These are phyloP conservation scores for Chamaea fasciata DNA, from an alignment of 2,113 vertebrate genomes.

Conservation along the genomic window DNA sequence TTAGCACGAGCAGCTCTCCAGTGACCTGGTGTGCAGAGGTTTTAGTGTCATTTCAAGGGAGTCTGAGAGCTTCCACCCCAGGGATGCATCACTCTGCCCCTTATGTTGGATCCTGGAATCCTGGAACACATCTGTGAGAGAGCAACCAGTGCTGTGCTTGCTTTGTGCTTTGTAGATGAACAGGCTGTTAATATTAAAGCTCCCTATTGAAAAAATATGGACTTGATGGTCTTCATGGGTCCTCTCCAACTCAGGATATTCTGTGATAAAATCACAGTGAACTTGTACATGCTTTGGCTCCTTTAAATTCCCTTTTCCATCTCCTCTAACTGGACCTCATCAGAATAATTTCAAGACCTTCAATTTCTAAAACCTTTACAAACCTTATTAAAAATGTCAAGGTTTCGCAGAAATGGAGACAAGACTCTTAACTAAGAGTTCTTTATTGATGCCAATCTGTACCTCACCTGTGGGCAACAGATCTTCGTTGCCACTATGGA, in stretches of 20 bases:
- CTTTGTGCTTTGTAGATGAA: background rate
- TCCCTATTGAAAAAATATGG: background rate
- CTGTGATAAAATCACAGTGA: background rate
- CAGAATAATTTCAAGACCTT: background rate
- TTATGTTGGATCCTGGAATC: background rate
- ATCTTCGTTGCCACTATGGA: background rate
- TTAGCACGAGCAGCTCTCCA: background rate
- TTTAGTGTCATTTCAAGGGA: background rate
- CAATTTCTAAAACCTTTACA: background rate
- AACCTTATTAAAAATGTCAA: background rate
- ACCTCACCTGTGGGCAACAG: background rate
- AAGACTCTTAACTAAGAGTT: background rate
- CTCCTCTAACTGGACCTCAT: background rate
- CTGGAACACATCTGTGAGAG: background rate
- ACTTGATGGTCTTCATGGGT: background rate
- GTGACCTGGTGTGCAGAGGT: background rate
- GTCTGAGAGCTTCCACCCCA: background rate
- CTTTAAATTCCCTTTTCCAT: background rate
- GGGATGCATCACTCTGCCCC: background rate
- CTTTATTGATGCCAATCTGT: background rate
- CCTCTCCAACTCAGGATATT: background rate
- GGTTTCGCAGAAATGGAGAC: background rate
- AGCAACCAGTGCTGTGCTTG: background rate
- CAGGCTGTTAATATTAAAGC: background rate
- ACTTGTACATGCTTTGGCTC: background rate